A percentile compares a stretch with the other conserved stretches of the same genome.
These are phyloP conservation scores for Polyommatus icarus DNA, from an alignment of 2,888 invertebrate species.

Conservation along the genomic window DNA sequence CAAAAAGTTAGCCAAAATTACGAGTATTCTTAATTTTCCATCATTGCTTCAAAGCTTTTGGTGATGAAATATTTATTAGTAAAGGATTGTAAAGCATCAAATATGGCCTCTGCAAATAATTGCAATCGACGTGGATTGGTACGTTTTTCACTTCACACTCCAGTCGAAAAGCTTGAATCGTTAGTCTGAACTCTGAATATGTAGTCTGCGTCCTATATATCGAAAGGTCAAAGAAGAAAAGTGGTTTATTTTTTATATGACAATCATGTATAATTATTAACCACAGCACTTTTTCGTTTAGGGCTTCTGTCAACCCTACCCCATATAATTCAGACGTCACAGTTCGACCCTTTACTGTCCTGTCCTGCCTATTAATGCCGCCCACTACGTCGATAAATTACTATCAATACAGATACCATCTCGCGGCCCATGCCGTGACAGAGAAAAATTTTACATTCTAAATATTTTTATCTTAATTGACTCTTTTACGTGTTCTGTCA, in stretches of 20 bases:
- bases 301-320: slow-evolving; percentile 35
- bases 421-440: slow-evolving; percentile 35
- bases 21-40: no score
- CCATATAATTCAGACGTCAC: slow-evolving; percentile 47
- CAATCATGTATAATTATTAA: no score
- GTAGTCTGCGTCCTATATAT: no score
- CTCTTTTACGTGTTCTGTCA: slow-evolving; percentile 26
- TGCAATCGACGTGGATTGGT: not conserved
- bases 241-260: no score
- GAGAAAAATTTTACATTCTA: slow-evolving; percentile 38
- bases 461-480: slow-evolving; percentile 38
- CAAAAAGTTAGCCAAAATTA: not conserved
- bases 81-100: not conserved
- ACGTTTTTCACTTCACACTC: not conserved
- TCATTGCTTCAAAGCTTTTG: not conserved
- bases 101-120: not conserved
- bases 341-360: slow-evolving; percentile 47
- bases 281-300: no score
- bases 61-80: not conserved
- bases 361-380: slow-evolving; percentile 47
- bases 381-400: slow-evolving; percentile 50
- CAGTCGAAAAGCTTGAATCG: not conserved
- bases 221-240: no score
- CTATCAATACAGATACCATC: slow-evolving; percentile 47
- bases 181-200: no score